Evolutionary conservation across 2,113 vertebrate species (phyloP), one percentile per base, ranked within the genome.

Genomic region (Desmodus rotundus): DNA sequence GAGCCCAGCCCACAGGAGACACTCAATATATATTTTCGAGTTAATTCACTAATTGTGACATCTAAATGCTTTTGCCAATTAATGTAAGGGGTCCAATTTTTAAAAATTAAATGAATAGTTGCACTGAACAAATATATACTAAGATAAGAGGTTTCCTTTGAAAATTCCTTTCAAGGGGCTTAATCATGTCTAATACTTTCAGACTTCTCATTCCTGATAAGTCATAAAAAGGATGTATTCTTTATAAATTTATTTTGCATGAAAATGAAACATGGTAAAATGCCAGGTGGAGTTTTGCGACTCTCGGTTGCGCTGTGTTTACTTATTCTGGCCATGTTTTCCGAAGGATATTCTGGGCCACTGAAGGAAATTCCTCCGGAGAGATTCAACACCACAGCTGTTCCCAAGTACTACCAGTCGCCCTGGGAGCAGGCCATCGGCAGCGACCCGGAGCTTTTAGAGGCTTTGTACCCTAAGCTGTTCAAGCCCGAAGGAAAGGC

Each of bases 361-460:
- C 95, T 99, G 98, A 99, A 99, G 98, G 99, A 99, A 98, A 98
- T 99, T 97, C 99, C 99, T 93, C 98, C 99, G 36, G 99, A 99
- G 97, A 99, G 98, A 98, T 99, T 99, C 98, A 99, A 99, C 98
- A 98, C 98, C 73, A 99, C 99, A 33, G 98, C 99, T 20, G 98
- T 99, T 90, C 99, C 99, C 24, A 99, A 99, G 95, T 99, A 99
- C 89, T 99, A 99, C 96, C 99, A 99, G 95, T 99, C 99, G 26
- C 99, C 99, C 7, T 99, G 99, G 99, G 98, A 99, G 96, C 99
- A 99, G 98, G 99, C 99, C 93, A 99, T 99, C 74, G 98, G 98
- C 92, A 98, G 93, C 74, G 98, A 99, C 91, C 99, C 99, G 0
- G 98, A 98, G 96, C 98, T 99, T 72, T 96, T 99, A 73, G 99